phyloP scores from a whole-genome alignment of 2,113 vertebrate genomes.

The Cynopterus brachyotis region DNA sequence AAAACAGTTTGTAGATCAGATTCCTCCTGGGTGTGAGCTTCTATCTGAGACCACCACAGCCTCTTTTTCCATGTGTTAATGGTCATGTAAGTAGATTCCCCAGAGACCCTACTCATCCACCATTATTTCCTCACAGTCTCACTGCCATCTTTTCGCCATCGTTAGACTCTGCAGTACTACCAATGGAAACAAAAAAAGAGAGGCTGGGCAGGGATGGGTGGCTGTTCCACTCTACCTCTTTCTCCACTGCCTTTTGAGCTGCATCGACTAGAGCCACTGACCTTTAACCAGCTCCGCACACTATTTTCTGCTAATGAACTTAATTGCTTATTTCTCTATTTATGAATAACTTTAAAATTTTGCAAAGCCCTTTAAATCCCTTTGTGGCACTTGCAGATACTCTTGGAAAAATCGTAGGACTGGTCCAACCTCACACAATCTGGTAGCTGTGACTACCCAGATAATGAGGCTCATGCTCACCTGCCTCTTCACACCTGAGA shows the following conservation, averaged over 20 bases:
- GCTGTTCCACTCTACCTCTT: not conserved
- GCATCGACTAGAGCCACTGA: not conserved
- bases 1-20: not conserved
- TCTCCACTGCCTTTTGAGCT: not conserved
- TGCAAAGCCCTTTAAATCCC: constrained; percentile 40
- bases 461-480: not conserved
- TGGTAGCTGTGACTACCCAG: not conserved
- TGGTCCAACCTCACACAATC: not conserved
- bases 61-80: not conserved
- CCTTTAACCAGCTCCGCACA: constrained; percentile 52
- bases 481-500: not conserved
- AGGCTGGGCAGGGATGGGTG: rapidly evolving
- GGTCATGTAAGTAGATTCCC: not conserved
- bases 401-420: not conserved
- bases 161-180: not conserved
- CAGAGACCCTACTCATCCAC: not conserved
- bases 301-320: constrained; percentile 71
- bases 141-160: not conserved
- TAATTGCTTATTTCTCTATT: constrained; percentile 62
- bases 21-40: not conserved
- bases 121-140: not conserved
- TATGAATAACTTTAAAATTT: constrained; percentile 47
- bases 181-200: not conserved
- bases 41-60: not conserved
- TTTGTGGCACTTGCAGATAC: constrained; percentile 2